Percentiles rank a stretch among this genome's conserved stretches.
phyloP scores from a whole-genome alignment of 1,140 invertebrate genomes.

The Drosophila subpulchrella region DNA sequence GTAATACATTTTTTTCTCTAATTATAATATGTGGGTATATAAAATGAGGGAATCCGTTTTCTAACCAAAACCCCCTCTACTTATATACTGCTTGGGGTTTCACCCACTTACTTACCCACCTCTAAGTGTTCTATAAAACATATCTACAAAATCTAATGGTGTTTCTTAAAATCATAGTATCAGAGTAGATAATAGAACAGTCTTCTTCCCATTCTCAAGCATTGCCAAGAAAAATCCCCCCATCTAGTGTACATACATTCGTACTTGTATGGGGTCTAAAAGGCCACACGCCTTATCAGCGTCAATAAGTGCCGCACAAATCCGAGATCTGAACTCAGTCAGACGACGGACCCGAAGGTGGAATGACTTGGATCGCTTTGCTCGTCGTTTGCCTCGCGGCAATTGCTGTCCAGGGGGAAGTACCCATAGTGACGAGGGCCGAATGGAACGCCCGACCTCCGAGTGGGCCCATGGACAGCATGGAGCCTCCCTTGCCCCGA shows the following conservation, averaged over 20 bases:
- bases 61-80: no score
- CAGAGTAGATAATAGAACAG: not conserved
- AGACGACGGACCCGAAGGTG: conserved; percentile 10
- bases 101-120: no score
- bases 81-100: no score
- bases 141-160: no score
- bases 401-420: conserved; percentile 29
- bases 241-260: not conserved
- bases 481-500: conserved; percentile 85
- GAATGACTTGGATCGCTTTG: conserved; percentile 40
- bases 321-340: conserved; percentile 37
- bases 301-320: conserved; percentile 37
- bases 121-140: no score
- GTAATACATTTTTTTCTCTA: no score
- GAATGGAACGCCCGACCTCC: conserved; percentile 88
- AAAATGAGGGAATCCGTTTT: no score
- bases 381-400: conserved; percentile 15
- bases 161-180: no score
- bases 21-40: no score
- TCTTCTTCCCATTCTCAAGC: conserved; percentile 7
- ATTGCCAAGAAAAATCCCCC: conserved; percentile 41
- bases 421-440: conserved; percentile 52
- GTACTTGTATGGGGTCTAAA: not conserved
- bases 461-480: conserved; percentile 69
- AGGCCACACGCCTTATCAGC: conserved; percentile 56